Evolutionary conservation across 2,113 vertebrate genomes (phyloP).

Genomic region (Nestor notabilis): DNA sequence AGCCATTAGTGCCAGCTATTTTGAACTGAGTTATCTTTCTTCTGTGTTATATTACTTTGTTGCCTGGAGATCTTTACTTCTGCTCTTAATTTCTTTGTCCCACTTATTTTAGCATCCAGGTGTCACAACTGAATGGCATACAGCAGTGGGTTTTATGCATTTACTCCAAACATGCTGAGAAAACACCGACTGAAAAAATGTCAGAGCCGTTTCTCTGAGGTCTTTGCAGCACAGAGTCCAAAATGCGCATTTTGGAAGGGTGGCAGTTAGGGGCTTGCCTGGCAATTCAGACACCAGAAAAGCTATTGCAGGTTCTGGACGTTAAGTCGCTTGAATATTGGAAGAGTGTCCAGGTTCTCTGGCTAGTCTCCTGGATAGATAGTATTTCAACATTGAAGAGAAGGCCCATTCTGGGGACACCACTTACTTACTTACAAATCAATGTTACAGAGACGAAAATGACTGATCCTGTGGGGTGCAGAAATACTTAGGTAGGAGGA

Average conservation of each 20-base stretch:
- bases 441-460: background rate
- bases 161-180: background rate
- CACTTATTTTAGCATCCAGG: background rate
- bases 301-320: background rate
- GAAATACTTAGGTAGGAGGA: background rate
- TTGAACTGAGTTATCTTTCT: slow-evolving; percentile 37
- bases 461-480: background rate
- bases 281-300: background rate
- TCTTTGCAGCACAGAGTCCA: background rate
- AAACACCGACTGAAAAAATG: background rate
- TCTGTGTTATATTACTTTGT: background rate
- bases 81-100: background rate
- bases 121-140: background rate
- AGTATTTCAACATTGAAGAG: background rate
- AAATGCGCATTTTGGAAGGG: background rate
- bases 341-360: background rate
- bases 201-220: background rate
- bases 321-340: background rate
- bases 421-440: background rate
- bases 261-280: background rate
- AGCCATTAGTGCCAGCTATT: slow-evolving; percentile 56
- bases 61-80: slow-evolving; percentile 25
- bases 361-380: background rate
- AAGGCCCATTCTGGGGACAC: background rate
- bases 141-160: background rate